A percentile compares a stretch with the other conserved stretches of the same genome.
These are phyloP conservation scores for Tiliacea citrago DNA, from an alignment of 2,888 invertebrate genomes.

Conservation along the genomic window DNA sequence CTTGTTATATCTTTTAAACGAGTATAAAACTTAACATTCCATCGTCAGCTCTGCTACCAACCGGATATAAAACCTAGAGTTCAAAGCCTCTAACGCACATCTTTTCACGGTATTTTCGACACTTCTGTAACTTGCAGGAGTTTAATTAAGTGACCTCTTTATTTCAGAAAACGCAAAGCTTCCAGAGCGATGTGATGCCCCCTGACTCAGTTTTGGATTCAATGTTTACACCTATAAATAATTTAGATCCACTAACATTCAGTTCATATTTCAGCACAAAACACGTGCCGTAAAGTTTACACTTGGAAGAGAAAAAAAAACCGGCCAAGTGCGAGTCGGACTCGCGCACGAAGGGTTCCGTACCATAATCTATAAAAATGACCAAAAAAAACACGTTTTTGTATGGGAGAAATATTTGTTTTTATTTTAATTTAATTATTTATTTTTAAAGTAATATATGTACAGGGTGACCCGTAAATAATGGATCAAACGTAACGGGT, in stretches of 20 bases:
- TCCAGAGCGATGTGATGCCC: background rate
- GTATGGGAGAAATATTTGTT: no score
- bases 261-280: background rate
- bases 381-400: no score
- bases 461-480: no score
- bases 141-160: background rate
- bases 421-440: no score
- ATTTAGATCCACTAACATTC: background rate
- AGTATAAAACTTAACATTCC: background rate
- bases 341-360: no score
- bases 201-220: background rate
- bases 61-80: no score
- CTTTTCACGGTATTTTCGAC: background rate
- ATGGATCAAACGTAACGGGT: no score
- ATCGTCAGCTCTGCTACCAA: background rate
- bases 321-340: no score
- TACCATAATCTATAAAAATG: no score
- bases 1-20: background rate
- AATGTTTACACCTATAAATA: background rate
- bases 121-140: background rate
- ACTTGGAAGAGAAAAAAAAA: conserved; percentile 17
- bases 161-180: background rate
- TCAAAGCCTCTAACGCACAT: no score
- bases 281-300: conserved; percentile 4
- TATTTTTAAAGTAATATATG: no score